Conservation (phyloP, 2,797 vertebrate genomes). For the Manis pentadactyla region DNA sequence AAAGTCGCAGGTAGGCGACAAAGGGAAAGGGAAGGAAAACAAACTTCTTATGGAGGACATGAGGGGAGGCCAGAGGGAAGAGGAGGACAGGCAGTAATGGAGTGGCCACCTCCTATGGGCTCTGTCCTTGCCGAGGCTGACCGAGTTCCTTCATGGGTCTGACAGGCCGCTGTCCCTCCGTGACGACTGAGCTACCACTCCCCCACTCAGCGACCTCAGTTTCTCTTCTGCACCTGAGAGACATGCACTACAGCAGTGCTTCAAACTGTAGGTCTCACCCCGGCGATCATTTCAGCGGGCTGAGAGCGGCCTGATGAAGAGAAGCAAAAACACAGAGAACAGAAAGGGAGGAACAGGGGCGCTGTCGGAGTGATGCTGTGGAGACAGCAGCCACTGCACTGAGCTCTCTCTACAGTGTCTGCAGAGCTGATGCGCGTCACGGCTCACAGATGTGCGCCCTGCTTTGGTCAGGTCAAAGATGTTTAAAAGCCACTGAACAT, state of each 20-base stretch:
- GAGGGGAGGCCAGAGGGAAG: neutral
- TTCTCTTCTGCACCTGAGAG: neutral
- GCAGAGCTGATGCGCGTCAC: no score
- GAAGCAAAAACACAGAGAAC: neutral
- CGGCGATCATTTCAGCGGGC: neutral
- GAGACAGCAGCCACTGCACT: no score
- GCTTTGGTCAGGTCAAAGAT: neutral
- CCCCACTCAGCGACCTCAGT: neutral
- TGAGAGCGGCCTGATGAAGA: neutral
- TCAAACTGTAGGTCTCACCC: neutral
- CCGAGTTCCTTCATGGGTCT: neutral
- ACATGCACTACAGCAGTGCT: neutral
- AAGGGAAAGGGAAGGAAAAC: neutral
- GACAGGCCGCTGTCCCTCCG: no score
- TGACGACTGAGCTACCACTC: neutral
- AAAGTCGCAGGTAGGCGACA: neutral
- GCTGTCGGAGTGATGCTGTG: neutral
- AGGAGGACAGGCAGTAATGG: rapidly evolving
- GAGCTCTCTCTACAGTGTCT: no score
- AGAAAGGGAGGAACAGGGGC: neutral
- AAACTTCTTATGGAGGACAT: neutral
- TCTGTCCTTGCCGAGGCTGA: neutral
- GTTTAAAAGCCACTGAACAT: neutral
- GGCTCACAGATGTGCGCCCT: neutral
- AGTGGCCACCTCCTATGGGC: neutral